phyloP scores from a whole-genome alignment of 2,888 invertebrate species.

The Yponomeuta plumbellus region DNA sequence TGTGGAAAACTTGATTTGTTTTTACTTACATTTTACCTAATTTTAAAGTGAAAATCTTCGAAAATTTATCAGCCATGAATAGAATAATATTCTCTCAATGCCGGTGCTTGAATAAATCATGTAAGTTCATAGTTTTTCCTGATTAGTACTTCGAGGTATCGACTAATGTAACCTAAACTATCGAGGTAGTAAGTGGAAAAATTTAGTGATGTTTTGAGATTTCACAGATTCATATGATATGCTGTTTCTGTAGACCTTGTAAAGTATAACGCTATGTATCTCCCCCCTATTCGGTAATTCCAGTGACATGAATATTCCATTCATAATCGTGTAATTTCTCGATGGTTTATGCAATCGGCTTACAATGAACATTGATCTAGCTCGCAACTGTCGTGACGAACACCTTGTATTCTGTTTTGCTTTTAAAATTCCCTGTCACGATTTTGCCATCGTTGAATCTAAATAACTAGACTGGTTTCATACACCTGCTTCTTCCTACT shows the following conservation, averaged over 20 bases:
- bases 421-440: neutral
- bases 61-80: constrained; percentile 48
- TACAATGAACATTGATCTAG: neutral
- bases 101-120: constrained; percentile 59
- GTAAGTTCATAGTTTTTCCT: constrained; percentile 40
- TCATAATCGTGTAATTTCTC: constrained; percentile 22
- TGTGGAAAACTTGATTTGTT: constrained; percentile 69
- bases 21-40: constrained; percentile 50
- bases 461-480: neutral
- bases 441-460: neutral
- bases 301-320: neutral
- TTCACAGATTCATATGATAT: constrained; percentile 31
- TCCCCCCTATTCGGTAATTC: neutral
- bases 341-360: constrained; percentile 34
- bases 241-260: neutral
- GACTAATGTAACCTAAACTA: constrained; percentile 11
- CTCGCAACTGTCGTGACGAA: neutral
- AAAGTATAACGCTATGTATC: neutral
- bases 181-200: neutral
- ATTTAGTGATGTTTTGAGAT: constrained; percentile 28
- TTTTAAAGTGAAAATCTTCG: constrained; percentile 35
- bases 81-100: constrained; percentile 57
- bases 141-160: neutral
- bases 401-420: neutral
- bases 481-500: neutral